phyloP scores from a whole-genome alignment of 2,888 invertebrate genomes.

The Tinea trinotella region DNA sequence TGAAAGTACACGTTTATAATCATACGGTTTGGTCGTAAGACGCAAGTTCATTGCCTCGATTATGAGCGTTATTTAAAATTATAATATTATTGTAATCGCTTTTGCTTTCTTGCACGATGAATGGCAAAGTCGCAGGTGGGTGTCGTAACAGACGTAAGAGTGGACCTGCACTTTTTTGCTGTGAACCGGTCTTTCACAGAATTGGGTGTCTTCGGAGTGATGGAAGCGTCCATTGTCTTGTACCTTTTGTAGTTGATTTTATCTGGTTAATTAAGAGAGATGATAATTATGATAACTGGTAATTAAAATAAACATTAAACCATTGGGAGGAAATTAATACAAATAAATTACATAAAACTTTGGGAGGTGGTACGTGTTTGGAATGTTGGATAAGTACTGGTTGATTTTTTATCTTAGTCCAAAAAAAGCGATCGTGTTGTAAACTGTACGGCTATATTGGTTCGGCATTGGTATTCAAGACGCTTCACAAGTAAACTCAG shows the following conservation, averaged over 20 bases:
- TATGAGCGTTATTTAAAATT: conserved; percentile 59
- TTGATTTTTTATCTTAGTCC: conserved; percentile 11
- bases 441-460: conserved; percentile 3
- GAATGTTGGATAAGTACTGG: conserved; percentile 1
- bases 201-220: neutral
- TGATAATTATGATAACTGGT: neutral
- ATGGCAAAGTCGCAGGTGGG: conserved; percentile 37
- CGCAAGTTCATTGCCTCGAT: conserved; percentile 69
- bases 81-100: conserved; percentile 39
- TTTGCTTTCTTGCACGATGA: conserved; percentile 40
- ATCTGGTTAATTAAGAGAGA: conserved; percentile 13
- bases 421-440: conserved; percentile 7
- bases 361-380: conserved; percentile 1
- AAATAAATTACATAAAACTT: conserved; percentile 3
- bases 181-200: conserved; percentile 1
- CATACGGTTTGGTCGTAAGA: conserved; percentile 43
- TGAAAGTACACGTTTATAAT: conserved; percentile 66
- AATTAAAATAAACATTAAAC: conserved; percentile 3
- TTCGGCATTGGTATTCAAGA: conserved; percentile 37
- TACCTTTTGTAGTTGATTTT: neutral
- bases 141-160: conserved; percentile 45
- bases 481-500: conserved; percentile 34
- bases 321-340: neutral
- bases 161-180: conserved; percentile 24
- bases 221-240: conserved; percentile 2